Evolutionary conservation across 2,113 vertebrate genomes (phyloP), one percentile per base, ranked within the genome.

Genomic region (Jacana jacana): DNA sequence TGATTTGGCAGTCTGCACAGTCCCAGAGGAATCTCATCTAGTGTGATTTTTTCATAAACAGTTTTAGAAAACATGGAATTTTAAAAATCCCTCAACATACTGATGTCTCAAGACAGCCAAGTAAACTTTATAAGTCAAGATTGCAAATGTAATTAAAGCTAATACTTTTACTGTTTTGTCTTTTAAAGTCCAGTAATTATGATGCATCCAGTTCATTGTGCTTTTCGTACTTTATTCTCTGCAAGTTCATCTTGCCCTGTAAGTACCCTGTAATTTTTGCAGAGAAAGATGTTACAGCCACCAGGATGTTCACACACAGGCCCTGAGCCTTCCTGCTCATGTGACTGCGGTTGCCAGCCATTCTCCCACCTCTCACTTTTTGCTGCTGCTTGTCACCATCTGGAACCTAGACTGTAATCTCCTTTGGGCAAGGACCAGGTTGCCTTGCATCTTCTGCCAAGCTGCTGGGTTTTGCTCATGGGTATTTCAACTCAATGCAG

Each of bases 1-100:
- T 88, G 82, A 93, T 91, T 88, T 96, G 86, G 49, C 86, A 93
- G 40, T 46, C 77, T 84, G 57, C 66, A 63, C 15, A 63, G 39
- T 84, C 73, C 35, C 81, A 65, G 73, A 70, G 39, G n/a, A 94
- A 31, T 72, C 65, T 86, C 27, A 40, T 60, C 49, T 54, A 78
- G 14, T 78, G 71, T 69, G 88, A 55, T 54, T 63, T 84, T 83
- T 88, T 84, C 51, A 76, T 33, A 70, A 57, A 55, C 6, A 48
- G 28, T 81, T 93, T 75, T 4, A 68, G 40, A 73, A 88, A 91
- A 77, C 17, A 31, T 35, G 48, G 0, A 0, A 52, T 81, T 92
- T 90, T 17, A 22, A 88, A 94, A 92, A 81, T 57, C 16, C 35
- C 13, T 93, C 57, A 68, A 64, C 88, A 84, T 65, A 54, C 55